Base-by-base conservation (phyloP, 2,113 vertebrate genomes). In the Alexandromys fortis region DNA sequence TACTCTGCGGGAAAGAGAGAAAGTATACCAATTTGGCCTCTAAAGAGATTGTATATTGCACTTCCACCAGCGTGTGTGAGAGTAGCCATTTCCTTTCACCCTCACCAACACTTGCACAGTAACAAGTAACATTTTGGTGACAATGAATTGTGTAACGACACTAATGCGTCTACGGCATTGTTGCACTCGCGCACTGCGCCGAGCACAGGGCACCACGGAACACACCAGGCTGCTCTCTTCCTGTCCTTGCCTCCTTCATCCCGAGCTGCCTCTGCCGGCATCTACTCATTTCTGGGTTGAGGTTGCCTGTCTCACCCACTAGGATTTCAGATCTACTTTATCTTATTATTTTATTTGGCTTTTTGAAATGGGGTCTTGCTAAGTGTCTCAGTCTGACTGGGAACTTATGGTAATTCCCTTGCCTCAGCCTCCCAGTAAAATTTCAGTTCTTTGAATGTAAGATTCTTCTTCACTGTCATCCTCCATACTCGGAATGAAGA, bases 131-230 rank as follows among this genome's bases (percentile, higher is more conserved):
- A 30, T 30, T 63, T 85, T 45, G 58, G 26, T 26, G n/a, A 85
- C 38, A 42, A 30, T 63, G 38, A 85, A 16, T 65, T 65, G 58
- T 28, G 38, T 42, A 63, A 30, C 14, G 30, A 11, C 38, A 45
- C 26, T 42, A 45, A 83, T 9, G 14, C 5, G 0, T 30, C 81
- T 65, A 26, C 2, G 14, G 65, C 24, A 7, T 22, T 83, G 55
- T 22, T 16, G 35, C 35, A 24, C 33, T 28, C 12, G 16, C 1
- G 0, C n/a, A 38, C 72, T 24, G 10, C 14, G 1, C 65, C 1
- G 11, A 55, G 77, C 33, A 21, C 33, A 0, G 19, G 77, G 30
- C 77, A 55, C 30, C 19, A 4, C 11, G 12, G 52, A 38, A 33
- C 35, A 24, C 78, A 58, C 35, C 78, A n/a, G 0, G 24, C 58